Conservation (phyloP, 2,888 invertebrate species). For the Laothoe populi region DNA sequence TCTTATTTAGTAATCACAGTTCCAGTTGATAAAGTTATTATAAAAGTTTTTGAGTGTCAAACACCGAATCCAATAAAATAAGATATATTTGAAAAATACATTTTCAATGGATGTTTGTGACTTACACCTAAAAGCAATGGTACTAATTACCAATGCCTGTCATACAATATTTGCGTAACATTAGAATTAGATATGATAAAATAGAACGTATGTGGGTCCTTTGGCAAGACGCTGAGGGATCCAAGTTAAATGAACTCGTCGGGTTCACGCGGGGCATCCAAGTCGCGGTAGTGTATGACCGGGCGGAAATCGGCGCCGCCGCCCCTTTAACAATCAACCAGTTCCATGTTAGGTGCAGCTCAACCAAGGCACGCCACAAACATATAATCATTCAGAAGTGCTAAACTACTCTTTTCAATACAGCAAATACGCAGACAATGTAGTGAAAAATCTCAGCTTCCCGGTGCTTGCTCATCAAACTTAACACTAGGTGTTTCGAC, state of each 20-base stretch:
- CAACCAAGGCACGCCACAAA: constrained; percentile 45
- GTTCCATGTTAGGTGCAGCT: constrained; percentile 47
- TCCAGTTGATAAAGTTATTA: no score
- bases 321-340: constrained; percentile 87
- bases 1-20: no score
- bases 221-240: constrained; percentile 47
- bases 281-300: constrained; percentile 96
- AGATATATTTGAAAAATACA: constrained; percentile 28
- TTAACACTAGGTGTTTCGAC: background rate
- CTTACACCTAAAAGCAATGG: constrained; percentile 28
- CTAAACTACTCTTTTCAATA: constrained; percentile 34
- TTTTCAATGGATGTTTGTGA: constrained; percentile 25
- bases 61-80: constrained; percentile 24
- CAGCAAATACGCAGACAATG: constrained; percentile 22
- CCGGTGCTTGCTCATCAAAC: constrained; percentile 48
- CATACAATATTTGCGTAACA: constrained; percentile 5
- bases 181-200: constrained; percentile 24
- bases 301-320: constrained; percentile 92
- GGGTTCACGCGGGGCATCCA: constrained; percentile 96
- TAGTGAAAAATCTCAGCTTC: constrained; percentile 67
- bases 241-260: constrained; percentile 91
- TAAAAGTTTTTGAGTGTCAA: constrained; percentile 15
- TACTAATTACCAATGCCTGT: constrained; percentile 23
- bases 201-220: constrained; percentile 37
- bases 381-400: constrained; percentile 40